These are phyloP conservation scores for Mastomys coucha DNA, from an alignment of 2,113 vertebrate species.

Conservation along the genomic window DNA sequence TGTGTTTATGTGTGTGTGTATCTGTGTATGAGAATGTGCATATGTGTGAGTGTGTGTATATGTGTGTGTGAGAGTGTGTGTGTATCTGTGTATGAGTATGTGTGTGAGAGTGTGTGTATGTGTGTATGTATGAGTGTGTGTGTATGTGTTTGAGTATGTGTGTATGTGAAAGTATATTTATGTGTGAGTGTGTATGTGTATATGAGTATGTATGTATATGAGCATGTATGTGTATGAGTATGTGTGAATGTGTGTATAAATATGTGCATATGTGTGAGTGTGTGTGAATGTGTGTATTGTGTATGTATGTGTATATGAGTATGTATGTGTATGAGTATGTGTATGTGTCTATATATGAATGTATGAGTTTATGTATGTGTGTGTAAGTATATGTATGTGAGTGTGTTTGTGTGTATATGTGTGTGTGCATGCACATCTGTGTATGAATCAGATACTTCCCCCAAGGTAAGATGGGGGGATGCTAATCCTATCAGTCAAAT, in stretches of 20 bases:
- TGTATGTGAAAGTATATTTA: too few species aligned
- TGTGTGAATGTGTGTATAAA: background rate
- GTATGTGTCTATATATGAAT: background rate
- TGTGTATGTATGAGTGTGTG: background rate
- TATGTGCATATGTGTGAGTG: background rate
- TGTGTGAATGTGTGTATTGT: background rate
- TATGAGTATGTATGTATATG: background rate
- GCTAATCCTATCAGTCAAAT: constrained; percentile 61
- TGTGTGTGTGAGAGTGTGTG: background rate
- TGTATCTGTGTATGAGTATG: too few species aligned
- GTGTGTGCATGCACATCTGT: background rate
- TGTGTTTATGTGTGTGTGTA: background rate
- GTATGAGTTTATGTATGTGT: background rate
- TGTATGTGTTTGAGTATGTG: background rate
- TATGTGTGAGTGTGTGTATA: background rate
- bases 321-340: background rate
- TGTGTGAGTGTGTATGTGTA: background rate
- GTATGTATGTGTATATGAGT: background rate
- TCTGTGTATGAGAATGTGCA: background rate
- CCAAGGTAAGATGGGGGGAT: constrained; percentile 49
- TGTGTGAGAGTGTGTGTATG: background rate
- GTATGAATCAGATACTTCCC: constrained; percentile 59
- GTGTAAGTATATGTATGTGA: background rate
- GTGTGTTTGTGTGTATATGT: background rate
- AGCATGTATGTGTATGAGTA: background rate